These are phyloP conservation scores for Xyliphius kryptos DNA, from an alignment of 2,113 vertebrate genomes.

Conservation along the genomic window DNA sequence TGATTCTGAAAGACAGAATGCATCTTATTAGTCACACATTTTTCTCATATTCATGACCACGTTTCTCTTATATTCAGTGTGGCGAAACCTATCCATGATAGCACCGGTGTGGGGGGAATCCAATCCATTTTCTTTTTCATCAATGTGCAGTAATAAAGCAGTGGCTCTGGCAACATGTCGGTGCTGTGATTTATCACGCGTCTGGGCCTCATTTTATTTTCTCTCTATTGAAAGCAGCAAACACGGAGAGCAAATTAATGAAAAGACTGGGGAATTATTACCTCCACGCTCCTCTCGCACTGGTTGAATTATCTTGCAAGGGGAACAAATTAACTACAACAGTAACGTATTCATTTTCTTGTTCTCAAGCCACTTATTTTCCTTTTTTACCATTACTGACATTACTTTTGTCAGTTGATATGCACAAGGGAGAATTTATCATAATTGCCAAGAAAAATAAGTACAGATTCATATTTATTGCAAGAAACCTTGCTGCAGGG, in stretches of 20 bases:
- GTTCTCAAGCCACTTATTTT: background rate
- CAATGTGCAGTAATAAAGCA: conserved; percentile 40
- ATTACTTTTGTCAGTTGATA: background rate
- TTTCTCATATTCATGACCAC: background rate
- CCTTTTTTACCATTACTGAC: background rate
- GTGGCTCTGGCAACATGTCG: conserved; percentile 33
- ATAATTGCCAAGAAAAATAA: background rate
- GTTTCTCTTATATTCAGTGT: background rate
- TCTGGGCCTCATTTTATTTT: conserved; percentile 45
- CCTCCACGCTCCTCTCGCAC: conserved; percentile 33
- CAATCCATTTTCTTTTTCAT: conserved; percentile 44
- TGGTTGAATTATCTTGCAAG: conserved; percentile 36
- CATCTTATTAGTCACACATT: too few relatives aligned
- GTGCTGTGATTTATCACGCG: conserved; percentile 47
- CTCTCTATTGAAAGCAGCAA: conserved; percentile 45
- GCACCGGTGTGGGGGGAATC: conserved; percentile 21
- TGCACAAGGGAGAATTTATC: background rate
- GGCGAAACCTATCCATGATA: conserved; percentile 7
- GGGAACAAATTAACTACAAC: conserved; percentile 22
- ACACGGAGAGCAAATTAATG: conserved; percentile 49
- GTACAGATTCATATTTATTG: background rate
- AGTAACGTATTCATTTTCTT: conserved; percentile 29
- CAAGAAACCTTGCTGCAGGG: background rate
- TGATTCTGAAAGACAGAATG: too few relatives aligned
- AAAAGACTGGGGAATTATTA: conserved; percentile 49